phyloP scores from a whole-genome alignment of 2,113 vertebrate species.

The Columba livia region DNA sequence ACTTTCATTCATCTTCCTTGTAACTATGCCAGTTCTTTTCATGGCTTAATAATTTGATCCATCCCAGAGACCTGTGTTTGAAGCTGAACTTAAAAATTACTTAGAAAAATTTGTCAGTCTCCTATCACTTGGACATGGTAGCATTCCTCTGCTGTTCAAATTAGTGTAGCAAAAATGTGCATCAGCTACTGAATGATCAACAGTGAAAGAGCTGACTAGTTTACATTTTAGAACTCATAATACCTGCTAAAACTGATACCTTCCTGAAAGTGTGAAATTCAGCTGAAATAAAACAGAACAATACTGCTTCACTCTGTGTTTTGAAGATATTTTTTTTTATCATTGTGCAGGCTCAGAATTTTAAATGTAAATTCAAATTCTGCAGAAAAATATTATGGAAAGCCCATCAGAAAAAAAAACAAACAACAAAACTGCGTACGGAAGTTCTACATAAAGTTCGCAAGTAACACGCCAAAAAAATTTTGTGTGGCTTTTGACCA shows the following conservation, averaged over 20 bases:
- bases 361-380: not conserved
- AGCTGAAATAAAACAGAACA: not conserved
- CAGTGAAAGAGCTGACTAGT: not conserved
- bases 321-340: not conserved
- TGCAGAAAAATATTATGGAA: not conserved
- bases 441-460: not conserved
- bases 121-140: not conserved
- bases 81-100: not conserved
- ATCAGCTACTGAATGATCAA: not conserved
- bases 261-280: not conserved
- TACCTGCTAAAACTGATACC: not conserved
- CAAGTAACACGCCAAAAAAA: not conserved
- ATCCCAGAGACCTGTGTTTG: not conserved
- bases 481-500: not conserved
- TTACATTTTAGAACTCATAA: not conserved
- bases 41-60: not conserved
- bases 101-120: not conserved
- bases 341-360: not conserved
- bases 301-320: not conserved
- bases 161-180: not conserved
- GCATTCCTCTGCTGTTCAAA: not conserved
- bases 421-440: too few relatives aligned
- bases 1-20: not conserved
- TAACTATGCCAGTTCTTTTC: not conserved
- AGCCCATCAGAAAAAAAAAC: not conserved